Evolutionary conservation across 2,888 invertebrate species (phyloP).

Genomic region (Alsophila aescularia): DNA sequence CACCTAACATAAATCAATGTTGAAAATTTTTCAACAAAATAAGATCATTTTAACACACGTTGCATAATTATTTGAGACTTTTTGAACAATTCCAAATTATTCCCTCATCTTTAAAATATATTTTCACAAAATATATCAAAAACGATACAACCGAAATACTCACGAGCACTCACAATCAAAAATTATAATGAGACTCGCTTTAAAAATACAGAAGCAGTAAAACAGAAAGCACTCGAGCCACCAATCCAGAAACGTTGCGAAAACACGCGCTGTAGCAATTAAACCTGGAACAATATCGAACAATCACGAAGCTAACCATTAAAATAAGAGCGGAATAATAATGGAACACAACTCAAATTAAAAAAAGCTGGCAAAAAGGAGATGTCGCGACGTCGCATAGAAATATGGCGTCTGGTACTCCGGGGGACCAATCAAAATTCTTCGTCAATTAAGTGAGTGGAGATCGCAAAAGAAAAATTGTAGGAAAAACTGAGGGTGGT

Average conservation of each 20-base stretch:
- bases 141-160: conserved; percentile 17
- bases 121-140: conserved; percentile 14
- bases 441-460: conserved; percentile 82
- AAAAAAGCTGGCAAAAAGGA: conserved; percentile 49
- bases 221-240: conserved; percentile 50
- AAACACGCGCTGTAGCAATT: conserved; percentile 63
- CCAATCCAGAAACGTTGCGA: conserved; percentile 51
- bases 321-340: conserved; percentile 82
- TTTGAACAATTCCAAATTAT: background rate
- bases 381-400: conserved; percentile 74
- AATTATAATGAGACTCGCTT: conserved; percentile 43
- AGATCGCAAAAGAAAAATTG: conserved; percentile 84
- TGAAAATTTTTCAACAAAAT: too few species aligned
- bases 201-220: conserved; percentile 48
- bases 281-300: conserved; percentile 76
- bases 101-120: conserved; percentile 11
- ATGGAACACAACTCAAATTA: conserved; percentile 67
- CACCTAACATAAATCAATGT: too few species aligned
- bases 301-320: conserved; percentile 82
- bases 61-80: too few species aligned
- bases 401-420: conserved; percentile 68
- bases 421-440: conserved; percentile 82
- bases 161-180: conserved; percentile 50
- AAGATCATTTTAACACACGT: too few species aligned
- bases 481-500: conserved; percentile 81